A percentile compares a stretch with the other conserved stretches of the same genome.
phyloP scores from a whole-genome alignment of 2,888 invertebrate genomes.

The Xiphydria camelus region DNA sequence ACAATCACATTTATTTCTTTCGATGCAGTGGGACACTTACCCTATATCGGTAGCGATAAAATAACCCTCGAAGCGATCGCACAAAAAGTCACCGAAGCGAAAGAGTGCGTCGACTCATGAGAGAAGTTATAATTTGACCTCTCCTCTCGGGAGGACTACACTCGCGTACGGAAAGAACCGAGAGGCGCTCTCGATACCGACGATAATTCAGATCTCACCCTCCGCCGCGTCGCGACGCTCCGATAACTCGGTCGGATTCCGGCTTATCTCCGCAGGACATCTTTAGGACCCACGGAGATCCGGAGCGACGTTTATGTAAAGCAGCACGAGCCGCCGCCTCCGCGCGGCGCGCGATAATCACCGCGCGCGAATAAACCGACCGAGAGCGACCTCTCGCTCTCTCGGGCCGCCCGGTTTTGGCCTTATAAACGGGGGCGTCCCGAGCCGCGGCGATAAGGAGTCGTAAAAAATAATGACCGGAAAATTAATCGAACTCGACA shows the following conservation, averaged over 20 bases:
- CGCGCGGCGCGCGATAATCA: constrained; percentile 20
- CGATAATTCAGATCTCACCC: too few relatives aligned
- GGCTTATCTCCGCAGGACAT: constrained; percentile 46
- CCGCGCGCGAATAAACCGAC: constrained; percentile 12
- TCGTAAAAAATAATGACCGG: constrained; percentile 57
- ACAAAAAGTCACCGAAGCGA: neutral
- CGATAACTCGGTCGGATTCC: constrained; percentile 16
- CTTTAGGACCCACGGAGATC: constrained; percentile 45
- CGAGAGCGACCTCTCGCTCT: constrained; percentile 14
- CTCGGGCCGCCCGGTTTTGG: constrained; percentile 16
- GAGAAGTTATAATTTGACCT: neutral
- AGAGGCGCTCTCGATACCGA: too few relatives aligned
- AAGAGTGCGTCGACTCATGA: neutral
- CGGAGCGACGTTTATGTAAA: constrained; percentile 49
- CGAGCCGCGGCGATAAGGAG: constrained; percentile 45
- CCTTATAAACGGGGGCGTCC: constrained; percentile 6
- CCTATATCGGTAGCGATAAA: too few relatives aligned
- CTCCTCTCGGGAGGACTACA: too few relatives aligned
- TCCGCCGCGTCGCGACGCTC: too few relatives aligned
- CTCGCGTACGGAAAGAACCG: too few relatives aligned
- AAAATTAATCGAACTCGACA: constrained; percentile 55
- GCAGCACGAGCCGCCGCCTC: constrained; percentile 15
- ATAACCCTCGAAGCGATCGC: too few relatives aligned
- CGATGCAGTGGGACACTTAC: too few relatives aligned
- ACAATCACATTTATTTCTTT: too few relatives aligned